Conservation (phyloP, 2,113 vertebrate genomes). For the Scomber colias region DNA sequence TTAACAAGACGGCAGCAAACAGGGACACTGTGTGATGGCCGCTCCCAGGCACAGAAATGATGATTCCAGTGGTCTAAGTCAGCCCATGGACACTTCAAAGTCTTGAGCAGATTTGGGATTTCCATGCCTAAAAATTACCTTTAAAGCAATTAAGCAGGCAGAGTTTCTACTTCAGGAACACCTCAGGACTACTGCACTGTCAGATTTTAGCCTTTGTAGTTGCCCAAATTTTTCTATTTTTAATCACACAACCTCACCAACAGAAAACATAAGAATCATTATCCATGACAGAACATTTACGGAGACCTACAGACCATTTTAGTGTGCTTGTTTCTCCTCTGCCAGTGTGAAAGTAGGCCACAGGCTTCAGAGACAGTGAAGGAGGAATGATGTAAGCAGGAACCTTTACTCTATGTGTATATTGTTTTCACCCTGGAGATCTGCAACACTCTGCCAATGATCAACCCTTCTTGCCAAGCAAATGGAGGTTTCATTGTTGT, state of each 20-base stretch:
- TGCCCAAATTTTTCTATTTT: conserved; percentile 50
- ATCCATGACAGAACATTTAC: conserved; percentile 15
- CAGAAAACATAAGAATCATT: conserved; percentile 39
- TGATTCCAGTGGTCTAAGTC: conserved; percentile 40
- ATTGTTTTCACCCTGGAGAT: conserved; percentile 51
- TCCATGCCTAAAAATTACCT: conserved; percentile 45
- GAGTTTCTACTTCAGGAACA: conserved; percentile 41
- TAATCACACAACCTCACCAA: conserved; percentile 17
- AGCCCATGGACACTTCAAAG: conserved; percentile 51
- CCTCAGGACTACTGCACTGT: conserved; percentile 48
- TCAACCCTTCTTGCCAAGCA: conserved; percentile 15
- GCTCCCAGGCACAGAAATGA: conserved; percentile 31
- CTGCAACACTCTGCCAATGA: conserved; percentile 12
- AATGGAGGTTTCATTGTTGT: conserved; percentile 6
- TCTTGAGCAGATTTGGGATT: conserved; percentile 44
- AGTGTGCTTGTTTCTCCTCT: conserved; percentile 47
- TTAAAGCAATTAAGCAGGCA: conserved; percentile 52
- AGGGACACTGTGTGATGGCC: conserved; percentile 29
- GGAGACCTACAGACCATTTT: conserved; percentile 8
- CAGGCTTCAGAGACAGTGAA: conserved; percentile 53
- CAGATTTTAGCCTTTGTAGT: conserved; percentile 36
- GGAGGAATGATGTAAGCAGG: conserved; percentile 67
- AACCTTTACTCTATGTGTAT: conserved; percentile 51
- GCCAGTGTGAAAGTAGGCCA: conserved; percentile 68
- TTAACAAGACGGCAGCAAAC: conserved; percentile 59